Conservation (phyloP, 2,797 vertebrate species). For the Chaetodon trifasciatus region DNA sequence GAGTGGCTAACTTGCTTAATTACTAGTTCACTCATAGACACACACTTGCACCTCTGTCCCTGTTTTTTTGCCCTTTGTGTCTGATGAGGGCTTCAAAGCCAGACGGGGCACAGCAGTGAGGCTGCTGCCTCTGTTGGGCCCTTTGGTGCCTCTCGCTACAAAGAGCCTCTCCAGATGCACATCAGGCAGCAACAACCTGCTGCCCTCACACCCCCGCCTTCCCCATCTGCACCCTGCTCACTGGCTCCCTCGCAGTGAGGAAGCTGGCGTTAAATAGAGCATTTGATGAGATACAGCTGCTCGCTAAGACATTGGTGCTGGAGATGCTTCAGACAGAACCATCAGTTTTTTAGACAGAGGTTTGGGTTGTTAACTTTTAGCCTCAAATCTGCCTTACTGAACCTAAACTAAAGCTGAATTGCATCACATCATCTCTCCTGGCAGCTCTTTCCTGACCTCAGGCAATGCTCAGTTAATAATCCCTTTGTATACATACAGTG, state of each 20-base stretch:
- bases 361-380: conserved; percentile 20
- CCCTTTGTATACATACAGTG: neutral
- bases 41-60: neutral
- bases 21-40: neutral
- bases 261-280: conserved; percentile 28
- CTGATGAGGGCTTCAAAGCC: conserved; percentile 69
- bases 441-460: neutral
- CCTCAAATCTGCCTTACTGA: conserved; percentile 6
- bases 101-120: conserved; percentile 19
- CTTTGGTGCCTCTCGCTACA: conserved; percentile 49
- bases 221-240: conserved; percentile 43
- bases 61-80: conserved; percentile 23
- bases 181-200: conserved; percentile 42
- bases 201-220: conserved; percentile 27
- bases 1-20: conserved; percentile 1
- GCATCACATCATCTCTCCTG: neutral
- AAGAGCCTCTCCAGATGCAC: conserved; percentile 62
- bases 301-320: conserved; percentile 29
- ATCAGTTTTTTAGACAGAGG: conserved; percentile 35
- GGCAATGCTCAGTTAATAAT: conserved; percentile 12
- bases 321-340: conserved; percentile 46
- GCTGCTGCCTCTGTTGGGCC: conserved; percentile 10
- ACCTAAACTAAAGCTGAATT: conserved; percentile 9
- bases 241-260: conserved; percentile 34
- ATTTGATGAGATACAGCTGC: conserved; percentile 52